Evolutionary conservation across 53 echinoderm and acorn worm species (phyloP).

Genomic region (Holothuria scabra): DNA sequence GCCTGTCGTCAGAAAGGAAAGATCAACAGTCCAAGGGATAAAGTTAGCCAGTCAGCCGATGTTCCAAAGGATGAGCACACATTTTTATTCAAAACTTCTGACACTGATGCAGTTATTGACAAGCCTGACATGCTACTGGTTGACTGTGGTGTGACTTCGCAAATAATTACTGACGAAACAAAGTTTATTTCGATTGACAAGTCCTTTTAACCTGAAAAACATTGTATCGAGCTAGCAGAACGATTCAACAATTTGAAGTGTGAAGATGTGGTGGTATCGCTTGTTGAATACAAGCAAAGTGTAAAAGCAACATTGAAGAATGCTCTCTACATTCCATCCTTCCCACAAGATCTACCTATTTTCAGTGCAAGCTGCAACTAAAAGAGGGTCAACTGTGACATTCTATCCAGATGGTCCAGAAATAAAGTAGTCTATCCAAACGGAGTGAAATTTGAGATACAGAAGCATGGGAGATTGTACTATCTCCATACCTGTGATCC

Average conservation of each 20-base stretch:
- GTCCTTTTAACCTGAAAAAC: no score
- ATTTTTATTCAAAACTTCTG: constrained; percentile 2
- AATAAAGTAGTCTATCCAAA: not conserved
- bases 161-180: no score
- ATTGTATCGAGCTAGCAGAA: no score
- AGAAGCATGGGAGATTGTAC: constrained; percentile 23
- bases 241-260: no score
- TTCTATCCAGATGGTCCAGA: constrained; percentile 4
- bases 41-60: constrained; percentile 13
- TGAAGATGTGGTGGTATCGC: no score
- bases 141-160: constrained; percentile 10
- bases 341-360: no score
- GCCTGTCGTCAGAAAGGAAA: constrained; percentile 16
- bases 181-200: no score
- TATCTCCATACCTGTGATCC: not conserved
- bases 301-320: no score
- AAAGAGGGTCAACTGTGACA: no score
- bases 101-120: constrained; percentile 14
- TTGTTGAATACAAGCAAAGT: no score
- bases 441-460: constrained; percentile 3
- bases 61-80: not conserved
- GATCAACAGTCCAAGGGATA: not conserved
- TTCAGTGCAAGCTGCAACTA: no score
- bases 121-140: constrained; percentile 10
- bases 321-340: no score